Base-by-base conservation (phyloP, 2,888 invertebrate genomes). In the Microchrysa polita region DNA sequence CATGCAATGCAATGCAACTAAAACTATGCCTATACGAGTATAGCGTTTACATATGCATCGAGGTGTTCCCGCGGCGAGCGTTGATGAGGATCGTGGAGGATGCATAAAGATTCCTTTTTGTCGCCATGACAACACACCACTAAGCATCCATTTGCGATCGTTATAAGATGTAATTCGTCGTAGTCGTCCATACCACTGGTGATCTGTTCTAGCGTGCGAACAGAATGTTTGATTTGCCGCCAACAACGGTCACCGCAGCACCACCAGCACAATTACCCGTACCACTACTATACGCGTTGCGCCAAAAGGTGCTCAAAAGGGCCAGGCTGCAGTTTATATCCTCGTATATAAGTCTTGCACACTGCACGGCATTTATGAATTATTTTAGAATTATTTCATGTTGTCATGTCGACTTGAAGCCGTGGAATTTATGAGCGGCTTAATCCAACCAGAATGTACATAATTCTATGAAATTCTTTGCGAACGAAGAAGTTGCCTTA, bases 121-220 rank as follows among this genome's bases (percentile, higher is more conserved):
- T 65, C 65, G 48, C 48, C 65, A 48, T 5, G 27, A 22, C 44
- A n/a, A n/a, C n/a, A n/a, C 22, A 16, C 65, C 65, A 22, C 65
- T 65, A 65, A 65, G 48, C 34, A 65, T 69, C 55, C 69, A 69
- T 69, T 69, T 69, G 48, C 18, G 57, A 57, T 55, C 55, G 69
- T 69, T 69, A 69, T 69, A 42, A 57, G 69, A 40, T 69, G 69
- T 69, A 69, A 69, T 55, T 69, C 57, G 69, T 69, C 57, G 69
- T 34, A 42, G 52, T 40, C 22, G n/a, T n/a, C n/a, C n/a, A n/a
- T n/a, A n/a, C 12, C 5, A 16, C 52, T 55, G n/a, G 55, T 14
- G 14, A 65, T 48, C 65, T 22, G 44, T 63, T 40, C 40, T 42
- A n/a, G 44, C 22, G 65, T 44, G 65, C 65, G 65, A 65, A 65